phyloP scores from a whole-genome alignment of 2,797 vertebrate species.

The Tiaroga cobitis region DNA sequence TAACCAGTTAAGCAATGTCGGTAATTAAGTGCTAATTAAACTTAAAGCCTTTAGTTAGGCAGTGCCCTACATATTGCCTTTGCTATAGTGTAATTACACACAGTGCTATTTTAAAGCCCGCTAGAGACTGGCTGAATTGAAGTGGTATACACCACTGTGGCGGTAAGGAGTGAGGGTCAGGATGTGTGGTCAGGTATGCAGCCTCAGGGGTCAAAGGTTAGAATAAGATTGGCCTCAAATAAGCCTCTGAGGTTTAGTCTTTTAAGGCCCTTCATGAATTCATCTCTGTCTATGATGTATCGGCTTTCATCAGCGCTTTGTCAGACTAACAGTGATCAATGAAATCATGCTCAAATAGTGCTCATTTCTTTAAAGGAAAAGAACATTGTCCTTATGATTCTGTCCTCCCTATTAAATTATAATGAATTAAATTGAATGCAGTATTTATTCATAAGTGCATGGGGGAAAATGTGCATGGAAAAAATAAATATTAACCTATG shows the following conservation, averaged over 20 bases:
- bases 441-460: not conserved
- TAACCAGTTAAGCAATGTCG: slow-evolving; percentile 57
- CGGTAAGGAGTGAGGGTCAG: slow-evolving; percentile 35
- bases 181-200: slow-evolving; percentile 51
- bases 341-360: slow-evolving; percentile 25
- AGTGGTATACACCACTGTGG: slow-evolving; percentile 34
- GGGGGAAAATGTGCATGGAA: too few species aligned
- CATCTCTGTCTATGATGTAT: slow-evolving; percentile 43
- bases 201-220: slow-evolving; percentile 60
- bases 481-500: not conserved
- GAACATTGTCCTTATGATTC: not conserved
- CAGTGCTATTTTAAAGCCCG: slow-evolving; percentile 59
- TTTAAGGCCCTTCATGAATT: slow-evolving; percentile 31
- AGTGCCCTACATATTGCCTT: slow-evolving; percentile 58
- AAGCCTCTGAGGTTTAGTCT: slow-evolving; percentile 58
- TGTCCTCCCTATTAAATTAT: not conserved
- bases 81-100: slow-evolving; percentile 60
- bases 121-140: slow-evolving; percentile 32
- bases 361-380: not conserved
- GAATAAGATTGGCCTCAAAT: slow-evolving; percentile 58
- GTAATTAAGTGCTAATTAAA: slow-evolving; percentile 67
- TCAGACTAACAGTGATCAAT: slow-evolving; percentile 46
- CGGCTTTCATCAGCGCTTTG: slow-evolving; percentile 36
- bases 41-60: slow-evolving; percentile 61
- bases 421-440: not conserved